Percentiles rank a stretch among this genome's conserved stretches.
phyloP scores from a whole-genome alignment of 2,797 vertebrate genomes.

The Sebastes oblongus region DNA sequence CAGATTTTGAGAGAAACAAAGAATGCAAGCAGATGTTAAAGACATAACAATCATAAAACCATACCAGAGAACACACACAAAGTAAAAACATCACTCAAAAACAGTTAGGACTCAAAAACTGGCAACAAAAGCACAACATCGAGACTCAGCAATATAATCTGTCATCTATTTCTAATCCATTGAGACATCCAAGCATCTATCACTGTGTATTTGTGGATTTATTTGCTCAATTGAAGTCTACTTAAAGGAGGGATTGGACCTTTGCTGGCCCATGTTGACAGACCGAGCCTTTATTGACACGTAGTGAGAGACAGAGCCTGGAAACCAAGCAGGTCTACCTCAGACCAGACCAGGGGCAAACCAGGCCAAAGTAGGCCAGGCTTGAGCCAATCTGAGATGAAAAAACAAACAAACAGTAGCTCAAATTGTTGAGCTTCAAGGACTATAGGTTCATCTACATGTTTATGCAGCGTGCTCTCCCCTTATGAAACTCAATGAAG shows the following conservation, averaged over 20 bases:
- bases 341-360: not conserved
- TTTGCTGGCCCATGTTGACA: constrained; percentile 17
- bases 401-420: constrained; percentile 20
- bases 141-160: constrained; percentile 7
- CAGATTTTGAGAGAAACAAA: not conserved
- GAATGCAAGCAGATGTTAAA: not conserved
- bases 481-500: not conserved
- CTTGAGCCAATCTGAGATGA: constrained; percentile 2
- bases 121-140: constrained; percentile 3
- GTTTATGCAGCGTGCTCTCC: not conserved
- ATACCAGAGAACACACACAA: constrained; percentile 9
- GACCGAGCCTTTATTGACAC: constrained; percentile 45
- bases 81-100: constrained; percentile 6
- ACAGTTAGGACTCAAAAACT: not conserved
- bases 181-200: constrained; percentile 14
- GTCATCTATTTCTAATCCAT: constrained; percentile 17
- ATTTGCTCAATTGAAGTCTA: constrained; percentile 20
- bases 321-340: constrained; percentile 34
- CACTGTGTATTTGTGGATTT: constrained; percentile 7
- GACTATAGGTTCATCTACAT: not conserved
- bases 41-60: constrained; percentile 11
- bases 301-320: constrained; percentile 30
- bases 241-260: constrained; percentile 3
- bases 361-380: not conserved
- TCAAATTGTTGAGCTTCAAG: not conserved